Base-by-base conservation (phyloP, 2,888 invertebrate species). In the Anthophora plumipes region DNA sequence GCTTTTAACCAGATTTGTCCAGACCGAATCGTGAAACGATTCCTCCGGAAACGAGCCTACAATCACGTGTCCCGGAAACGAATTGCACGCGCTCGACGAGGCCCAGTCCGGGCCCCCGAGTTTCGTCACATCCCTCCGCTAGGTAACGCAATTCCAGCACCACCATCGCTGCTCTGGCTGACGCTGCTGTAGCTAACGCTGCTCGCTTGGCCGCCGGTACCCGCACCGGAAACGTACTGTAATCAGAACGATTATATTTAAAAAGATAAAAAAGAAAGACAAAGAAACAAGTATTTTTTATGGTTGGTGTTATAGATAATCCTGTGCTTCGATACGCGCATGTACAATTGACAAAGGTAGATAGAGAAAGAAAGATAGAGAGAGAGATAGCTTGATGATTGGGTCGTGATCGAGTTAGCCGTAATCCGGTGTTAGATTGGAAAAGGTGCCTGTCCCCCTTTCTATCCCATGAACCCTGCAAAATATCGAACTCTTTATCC, bases 121-220 rank as follows among this genome's bases (percentile, higher is more conserved):
- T 91, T 90, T 81, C 92, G 92, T 92, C 92, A 92, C 87, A 92
- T 92, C 68, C 92, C 91, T 22, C 89, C 84, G n/a, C 74, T 85
- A 0, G 89, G 64, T 22, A 86, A 85, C 5, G 86, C 85, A 61
- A 80, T 86, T 67, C 87, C 90, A 70, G 87, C 84, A 9, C 91
- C 92, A 31, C 91, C 90, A 43, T 92, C 92, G 84, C 92, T 92
- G 83, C 92, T 92, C 69, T 92, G 92, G 72, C 91, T 92, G 20
- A 92, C 92, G 83, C 92, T 92, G 70, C 92, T 92, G 87, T 92
- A 92, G 77, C 92, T 92, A 31, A 92, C 92, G 80, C 91, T 92
- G 85, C 92, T 92, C 39, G 91, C 90, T 66, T 91, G 91, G 5
- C 90, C 91, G 48, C 92, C 90, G 48, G 89, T 69, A 55, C 89